These are phyloP conservation scores for Grus americana DNA, from an alignment of 2,113 vertebrate genomes.

Conservation along the genomic window DNA sequence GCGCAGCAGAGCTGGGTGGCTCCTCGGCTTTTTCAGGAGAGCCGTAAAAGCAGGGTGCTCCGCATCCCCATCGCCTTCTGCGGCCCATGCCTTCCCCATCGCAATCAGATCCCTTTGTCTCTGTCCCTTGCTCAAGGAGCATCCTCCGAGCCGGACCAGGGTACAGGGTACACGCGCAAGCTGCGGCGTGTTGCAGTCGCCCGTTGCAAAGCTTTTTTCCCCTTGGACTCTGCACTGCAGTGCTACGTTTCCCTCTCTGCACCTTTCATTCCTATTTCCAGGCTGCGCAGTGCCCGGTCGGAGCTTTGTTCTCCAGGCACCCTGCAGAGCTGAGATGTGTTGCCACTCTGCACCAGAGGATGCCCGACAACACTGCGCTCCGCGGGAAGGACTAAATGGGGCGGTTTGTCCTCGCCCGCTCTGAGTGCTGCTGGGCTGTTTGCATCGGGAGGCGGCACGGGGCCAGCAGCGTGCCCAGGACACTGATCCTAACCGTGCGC, in stretches of 20 bases:
- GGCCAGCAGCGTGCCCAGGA: not conserved
- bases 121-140: not conserved
- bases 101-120: rapidly evolving
- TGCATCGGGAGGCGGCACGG: not conserved
- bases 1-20: not conserved
- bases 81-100: not conserved
- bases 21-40: not conserved
- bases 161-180: rapidly evolving
- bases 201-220: not conserved
- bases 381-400: not conserved
- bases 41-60: not conserved
- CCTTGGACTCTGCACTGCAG: conserved; percentile 43
- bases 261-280: not conserved
- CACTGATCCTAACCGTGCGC: rapidly evolving
- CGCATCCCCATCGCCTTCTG: not conserved
- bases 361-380: rapidly evolving
- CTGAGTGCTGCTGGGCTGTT: rapidly evolving
- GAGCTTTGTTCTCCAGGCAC: conserved; percentile 8
- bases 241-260: not conserved
- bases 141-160: not conserved
- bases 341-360: not conserved
- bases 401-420: not conserved
- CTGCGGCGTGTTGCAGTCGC: not conserved
- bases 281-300: not conserved
- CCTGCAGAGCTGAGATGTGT: not conserved